Evolutionary conservation across 2,888 invertebrate species (phyloP).

Genomic region (Pollenia griseotomentosa): DNA sequence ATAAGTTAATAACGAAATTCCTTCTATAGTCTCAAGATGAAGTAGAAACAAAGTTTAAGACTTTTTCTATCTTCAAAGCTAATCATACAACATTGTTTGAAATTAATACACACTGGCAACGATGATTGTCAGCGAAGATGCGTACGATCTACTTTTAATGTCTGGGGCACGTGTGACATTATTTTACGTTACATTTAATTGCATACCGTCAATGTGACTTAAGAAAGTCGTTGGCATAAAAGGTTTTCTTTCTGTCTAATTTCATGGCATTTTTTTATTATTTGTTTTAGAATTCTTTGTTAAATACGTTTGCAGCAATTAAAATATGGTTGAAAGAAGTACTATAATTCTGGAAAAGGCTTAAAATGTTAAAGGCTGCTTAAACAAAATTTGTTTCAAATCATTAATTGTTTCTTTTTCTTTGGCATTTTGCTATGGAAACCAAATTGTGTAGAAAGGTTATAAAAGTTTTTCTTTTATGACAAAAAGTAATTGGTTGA

Average conservation of each 20-base stretch:
- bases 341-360: conserved; percentile 39
- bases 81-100: conserved; percentile 47
- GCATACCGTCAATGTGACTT: conserved; percentile 26
- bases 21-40: conserved; percentile 8
- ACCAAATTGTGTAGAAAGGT: background rate
- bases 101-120: conserved; percentile 7
- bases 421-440: background rate
- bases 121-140: background rate
- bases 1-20: conserved; percentile 32
- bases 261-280: background rate
- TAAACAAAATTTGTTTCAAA: conserved; percentile 55
- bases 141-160: conserved; percentile 58
- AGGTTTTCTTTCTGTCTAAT: conserved; percentile 21
- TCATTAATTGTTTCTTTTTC: conserved; percentile 32
- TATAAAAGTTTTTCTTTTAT: too few species aligned
- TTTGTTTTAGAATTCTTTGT: background rate
- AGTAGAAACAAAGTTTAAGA: conserved; percentile 17
- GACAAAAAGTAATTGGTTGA: too few species aligned
- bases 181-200: conserved; percentile 66
- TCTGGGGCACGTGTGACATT: conserved; percentile 79
- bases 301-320: conserved; percentile 43
- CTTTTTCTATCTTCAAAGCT: conserved; percentile 52
- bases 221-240: conserved; percentile 32
- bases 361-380: conserved; percentile 36
- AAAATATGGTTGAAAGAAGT: conserved; percentile 14